phyloP scores from a whole-genome alignment of 1,140 invertebrate genomes.

The Eurosta solidaginis region DNA sequence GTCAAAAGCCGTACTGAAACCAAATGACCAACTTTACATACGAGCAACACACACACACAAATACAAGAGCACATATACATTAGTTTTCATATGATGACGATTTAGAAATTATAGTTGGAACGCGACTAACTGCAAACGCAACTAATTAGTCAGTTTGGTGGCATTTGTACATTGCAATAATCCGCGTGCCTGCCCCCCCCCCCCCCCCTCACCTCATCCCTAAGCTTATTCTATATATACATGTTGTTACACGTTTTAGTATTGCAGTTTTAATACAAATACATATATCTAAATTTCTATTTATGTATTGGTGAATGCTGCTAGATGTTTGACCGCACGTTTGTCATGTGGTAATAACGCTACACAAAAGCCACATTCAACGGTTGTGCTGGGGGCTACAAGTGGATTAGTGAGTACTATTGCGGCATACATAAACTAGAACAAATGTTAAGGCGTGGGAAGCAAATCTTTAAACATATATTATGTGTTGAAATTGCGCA shows the following conservation, averaged over 20 bases:
- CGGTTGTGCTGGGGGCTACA: background rate
- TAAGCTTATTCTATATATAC: no score
- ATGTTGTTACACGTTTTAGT: no score
- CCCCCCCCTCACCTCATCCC: no score
- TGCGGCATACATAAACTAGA: background rate
- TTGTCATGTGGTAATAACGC: background rate
- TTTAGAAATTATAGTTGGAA: background rate
- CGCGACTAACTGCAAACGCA: background rate
- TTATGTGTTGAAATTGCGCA: no score
- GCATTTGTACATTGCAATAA: background rate
- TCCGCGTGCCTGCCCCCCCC: no score
- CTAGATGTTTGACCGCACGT: background rate
- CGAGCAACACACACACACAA: background rate
- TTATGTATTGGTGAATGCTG: background rate
- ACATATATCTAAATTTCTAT: no score
- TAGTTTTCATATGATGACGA: background rate
- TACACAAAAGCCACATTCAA: background rate
- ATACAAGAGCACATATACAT: background rate
- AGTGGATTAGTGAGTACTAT: slow-evolving; percentile 1
- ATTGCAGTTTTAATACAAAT: no score
- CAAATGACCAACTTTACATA: background rate
- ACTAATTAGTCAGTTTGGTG: background rate
- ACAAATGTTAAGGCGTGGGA: background rate
- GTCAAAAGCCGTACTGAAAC: background rate
- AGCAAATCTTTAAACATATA: background rate